These are phyloP conservation scores for Chaetophractus vellerosus DNA, from an alignment of 2,797 vertebrate species.

Conservation along the genomic window DNA sequence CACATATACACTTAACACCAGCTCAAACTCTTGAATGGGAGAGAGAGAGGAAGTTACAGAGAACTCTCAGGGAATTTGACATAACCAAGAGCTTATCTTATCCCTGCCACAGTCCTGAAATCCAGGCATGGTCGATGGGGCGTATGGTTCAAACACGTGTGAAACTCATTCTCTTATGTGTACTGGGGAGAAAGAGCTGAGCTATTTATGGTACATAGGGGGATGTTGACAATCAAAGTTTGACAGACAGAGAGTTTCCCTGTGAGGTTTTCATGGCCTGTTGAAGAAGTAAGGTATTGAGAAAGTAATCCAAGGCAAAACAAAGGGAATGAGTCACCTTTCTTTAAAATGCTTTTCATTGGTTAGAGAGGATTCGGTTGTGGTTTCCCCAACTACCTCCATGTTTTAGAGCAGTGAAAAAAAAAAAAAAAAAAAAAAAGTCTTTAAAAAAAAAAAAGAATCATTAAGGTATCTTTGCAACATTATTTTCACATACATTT, in stretches of 20 bases:
- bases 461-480: not conserved
- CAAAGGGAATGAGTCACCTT: not conserved
- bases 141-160: not conserved
- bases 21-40: not conserved
- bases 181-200: not conserved
- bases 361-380: constrained; percentile 9
- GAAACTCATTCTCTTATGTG: not conserved
- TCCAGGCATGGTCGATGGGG: not conserved
- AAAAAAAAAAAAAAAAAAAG: too few relatives aligned
- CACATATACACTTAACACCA: not conserved
- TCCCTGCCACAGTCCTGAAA: not conserved
- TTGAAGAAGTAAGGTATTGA: constrained; percentile 34
- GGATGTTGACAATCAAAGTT: not conserved
- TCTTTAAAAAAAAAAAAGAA: not conserved
- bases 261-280: not conserved
- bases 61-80: not conserved
- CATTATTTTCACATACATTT: not conserved
- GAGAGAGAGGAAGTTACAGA: not conserved
- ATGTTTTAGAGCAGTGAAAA: not conserved
- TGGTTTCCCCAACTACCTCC: not conserved
- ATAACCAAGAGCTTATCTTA: not conserved
- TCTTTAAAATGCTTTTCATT: constrained; percentile 49
- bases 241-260: constrained; percentile 3
- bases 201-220: not conserved
- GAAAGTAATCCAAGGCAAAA: constrained; percentile 10